phyloP scores from a whole-genome alignment of 2,113 vertebrate genomes.

The Pseudonaja textilis region DNA sequence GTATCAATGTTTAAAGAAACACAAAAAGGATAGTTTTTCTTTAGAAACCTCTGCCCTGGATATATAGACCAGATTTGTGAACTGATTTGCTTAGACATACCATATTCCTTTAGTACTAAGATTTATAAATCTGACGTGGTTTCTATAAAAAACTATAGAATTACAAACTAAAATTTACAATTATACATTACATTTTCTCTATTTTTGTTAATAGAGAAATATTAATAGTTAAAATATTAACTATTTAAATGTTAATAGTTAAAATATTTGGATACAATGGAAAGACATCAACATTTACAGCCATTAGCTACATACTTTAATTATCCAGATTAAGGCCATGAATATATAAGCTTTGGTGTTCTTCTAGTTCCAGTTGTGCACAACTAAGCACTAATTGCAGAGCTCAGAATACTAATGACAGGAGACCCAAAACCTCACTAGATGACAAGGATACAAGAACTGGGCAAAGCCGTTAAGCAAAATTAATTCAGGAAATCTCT shows the following conservation, averaged over 20 bases:
- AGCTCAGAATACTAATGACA: background rate
- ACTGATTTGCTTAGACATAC: background rate
- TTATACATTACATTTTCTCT: background rate
- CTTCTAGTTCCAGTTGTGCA: background rate
- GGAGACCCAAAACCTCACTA: background rate
- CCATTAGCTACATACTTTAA: background rate
- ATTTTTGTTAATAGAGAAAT: background rate
- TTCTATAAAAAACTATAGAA: conserved; percentile 19
- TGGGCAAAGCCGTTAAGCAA: background rate
- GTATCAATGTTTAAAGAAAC: background rate
- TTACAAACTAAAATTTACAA: background rate
- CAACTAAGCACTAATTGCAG: background rate
- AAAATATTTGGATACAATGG: background rate
- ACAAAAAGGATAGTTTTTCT: background rate
- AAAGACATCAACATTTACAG: background rate
- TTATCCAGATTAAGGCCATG: background rate
- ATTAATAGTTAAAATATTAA: too few species aligned
- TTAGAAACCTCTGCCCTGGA: background rate
- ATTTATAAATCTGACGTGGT: background rate
- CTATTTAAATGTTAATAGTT: too few species aligned
- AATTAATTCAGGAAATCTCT: background rate
- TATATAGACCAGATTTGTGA: conserved; percentile 7
- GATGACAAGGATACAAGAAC: background rate
- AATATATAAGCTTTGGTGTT: background rate
- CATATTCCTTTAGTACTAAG: conserved; percentile 23